Evolutionary conservation across 2,888 invertebrate genomes (phyloP).

Genomic region (Axea sp.): DNA sequence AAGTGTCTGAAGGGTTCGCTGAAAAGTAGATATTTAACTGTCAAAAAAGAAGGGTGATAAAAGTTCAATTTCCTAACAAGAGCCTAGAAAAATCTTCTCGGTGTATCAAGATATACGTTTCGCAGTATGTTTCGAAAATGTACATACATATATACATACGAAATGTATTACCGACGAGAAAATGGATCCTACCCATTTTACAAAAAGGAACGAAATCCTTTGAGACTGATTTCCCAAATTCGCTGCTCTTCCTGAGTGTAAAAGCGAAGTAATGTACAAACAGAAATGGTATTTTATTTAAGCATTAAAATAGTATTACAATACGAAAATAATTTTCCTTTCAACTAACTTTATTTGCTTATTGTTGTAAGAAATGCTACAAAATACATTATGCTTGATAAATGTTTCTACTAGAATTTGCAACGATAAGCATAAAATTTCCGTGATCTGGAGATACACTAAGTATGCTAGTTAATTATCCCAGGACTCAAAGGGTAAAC

Average conservation of each 20-base stretch:
- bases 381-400: not conserved
- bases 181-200: slow-evolving; percentile 48
- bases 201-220: slow-evolving; percentile 49
- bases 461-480: slow-evolving; percentile 41
- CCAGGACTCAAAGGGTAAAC: slow-evolving; percentile 19
- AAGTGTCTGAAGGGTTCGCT: too few species aligned
- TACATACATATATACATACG: slow-evolving; percentile 45
- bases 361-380: too few species aligned
- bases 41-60: slow-evolving; percentile 69
- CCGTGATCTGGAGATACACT: slow-evolving; percentile 39
- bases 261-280: slow-evolving; percentile 20
- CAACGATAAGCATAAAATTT: slow-evolving; percentile 41
- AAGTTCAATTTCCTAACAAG: slow-evolving; percentile 75
- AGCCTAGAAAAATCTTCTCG: slow-evolving; percentile 72
- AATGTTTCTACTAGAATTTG: slow-evolving; percentile 10
- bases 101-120: slow-evolving; percentile 67
- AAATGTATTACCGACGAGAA: slow-evolving; percentile 44
- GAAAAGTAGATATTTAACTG: slow-evolving; percentile 1
- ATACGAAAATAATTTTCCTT: too few species aligned
- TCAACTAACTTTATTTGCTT: too few species aligned
- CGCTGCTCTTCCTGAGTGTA: slow-evolving; percentile 19
- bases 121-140: slow-evolving; percentile 57
- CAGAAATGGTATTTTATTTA: slow-evolving; percentile 1
- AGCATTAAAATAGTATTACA: not conserved
- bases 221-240: slow-evolving; percentile 55